phyloP scores from a whole-genome alignment of 2,797 vertebrate genomes.

The Galago senegalensis region DNA sequence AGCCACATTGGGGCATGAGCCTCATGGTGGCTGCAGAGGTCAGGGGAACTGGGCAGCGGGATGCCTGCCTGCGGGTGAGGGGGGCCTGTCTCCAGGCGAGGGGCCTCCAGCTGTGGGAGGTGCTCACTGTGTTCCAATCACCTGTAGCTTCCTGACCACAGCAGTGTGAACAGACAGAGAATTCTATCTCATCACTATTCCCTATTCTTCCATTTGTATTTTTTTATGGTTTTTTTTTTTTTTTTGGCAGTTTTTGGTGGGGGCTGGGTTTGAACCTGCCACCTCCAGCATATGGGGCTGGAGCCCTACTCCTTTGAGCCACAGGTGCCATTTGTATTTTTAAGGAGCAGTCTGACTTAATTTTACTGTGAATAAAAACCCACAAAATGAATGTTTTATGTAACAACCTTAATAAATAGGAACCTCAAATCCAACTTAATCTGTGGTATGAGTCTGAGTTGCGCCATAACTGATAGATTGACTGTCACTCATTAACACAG shows the following conservation, averaged over 20 bases:
- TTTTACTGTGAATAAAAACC: constrained; percentile 58
- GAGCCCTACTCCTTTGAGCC: too few relatives aligned
- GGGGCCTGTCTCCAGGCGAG: too few relatives aligned
- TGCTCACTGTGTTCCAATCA: not conserved
- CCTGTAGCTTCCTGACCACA: fast-evolving
- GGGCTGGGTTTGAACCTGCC: too few relatives aligned
- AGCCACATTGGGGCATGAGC: not conserved
- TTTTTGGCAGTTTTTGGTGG: too few relatives aligned
- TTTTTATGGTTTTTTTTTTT: not conserved
- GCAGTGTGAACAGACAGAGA: not conserved
- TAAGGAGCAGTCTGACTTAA: not conserved
- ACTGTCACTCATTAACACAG: constrained; percentile 82
- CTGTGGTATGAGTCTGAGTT: constrained; percentile 78
- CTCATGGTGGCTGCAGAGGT: not conserved
- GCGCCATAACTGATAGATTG: constrained; percentile 80
- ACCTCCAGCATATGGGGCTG: too few relatives aligned
- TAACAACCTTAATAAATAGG: constrained; percentile 58
- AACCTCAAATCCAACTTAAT: constrained; percentile 76
- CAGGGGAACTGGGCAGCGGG: too few relatives aligned
- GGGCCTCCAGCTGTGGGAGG: not conserved
- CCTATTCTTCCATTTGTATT: not conserved
- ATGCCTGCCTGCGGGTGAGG: too few relatives aligned
- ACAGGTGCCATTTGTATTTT: not conserved
- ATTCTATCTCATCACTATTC: not conserved
- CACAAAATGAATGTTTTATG: constrained; percentile 43